Evolutionary conservation across 1,140 invertebrate genomes (phyloP).

Genomic region (Ptiloglossa arizonensis): DNA sequence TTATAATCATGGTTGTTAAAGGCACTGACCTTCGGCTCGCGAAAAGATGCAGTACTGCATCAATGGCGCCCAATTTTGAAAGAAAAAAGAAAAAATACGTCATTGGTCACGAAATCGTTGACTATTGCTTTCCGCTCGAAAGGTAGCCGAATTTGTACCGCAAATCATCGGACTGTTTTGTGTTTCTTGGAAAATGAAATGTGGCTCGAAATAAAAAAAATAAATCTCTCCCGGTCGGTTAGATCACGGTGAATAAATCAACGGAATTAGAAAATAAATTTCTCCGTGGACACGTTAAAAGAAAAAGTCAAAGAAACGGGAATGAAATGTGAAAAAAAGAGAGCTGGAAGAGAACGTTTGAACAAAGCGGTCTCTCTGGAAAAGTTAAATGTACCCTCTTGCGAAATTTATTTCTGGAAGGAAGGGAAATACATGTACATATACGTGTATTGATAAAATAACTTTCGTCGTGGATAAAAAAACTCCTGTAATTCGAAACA

Average conservation of each 20-base stretch:
- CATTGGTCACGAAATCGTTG: not conserved
- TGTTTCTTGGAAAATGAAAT: slow-evolving; percentile 24
- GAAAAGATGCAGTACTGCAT: not conserved
- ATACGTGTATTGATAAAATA: slow-evolving; percentile 41
- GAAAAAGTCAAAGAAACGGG: not conserved
- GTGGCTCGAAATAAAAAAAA: slow-evolving; percentile 17
- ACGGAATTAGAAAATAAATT: slow-evolving; percentile 36
- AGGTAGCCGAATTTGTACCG: not conserved
- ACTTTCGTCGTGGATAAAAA: not conserved
- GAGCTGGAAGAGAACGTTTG: not conserved
- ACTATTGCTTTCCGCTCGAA: not conserved
- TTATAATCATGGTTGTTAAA: no score
- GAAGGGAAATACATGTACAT: not conserved
- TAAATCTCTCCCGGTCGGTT: not conserved
- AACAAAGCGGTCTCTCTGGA: slow-evolving; percentile 36
- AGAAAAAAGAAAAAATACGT: not conserved
- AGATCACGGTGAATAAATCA: slow-evolving; percentile 27
- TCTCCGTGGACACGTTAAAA: not conserved
- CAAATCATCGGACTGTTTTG: slow-evolving; percentile 3
- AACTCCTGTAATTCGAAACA: not conserved
- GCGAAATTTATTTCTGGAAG: slow-evolving; percentile 48
- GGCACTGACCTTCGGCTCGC: no score
- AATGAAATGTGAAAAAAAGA: not conserved
- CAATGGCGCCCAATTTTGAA: not conserved
- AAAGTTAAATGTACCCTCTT: slow-evolving; percentile 20